A percentile compares a stretch with the other conserved stretches of the same genome.
phyloP scores from a whole-genome alignment of 1,140 invertebrate genomes.

The Gryllus bimaculatus region DNA sequence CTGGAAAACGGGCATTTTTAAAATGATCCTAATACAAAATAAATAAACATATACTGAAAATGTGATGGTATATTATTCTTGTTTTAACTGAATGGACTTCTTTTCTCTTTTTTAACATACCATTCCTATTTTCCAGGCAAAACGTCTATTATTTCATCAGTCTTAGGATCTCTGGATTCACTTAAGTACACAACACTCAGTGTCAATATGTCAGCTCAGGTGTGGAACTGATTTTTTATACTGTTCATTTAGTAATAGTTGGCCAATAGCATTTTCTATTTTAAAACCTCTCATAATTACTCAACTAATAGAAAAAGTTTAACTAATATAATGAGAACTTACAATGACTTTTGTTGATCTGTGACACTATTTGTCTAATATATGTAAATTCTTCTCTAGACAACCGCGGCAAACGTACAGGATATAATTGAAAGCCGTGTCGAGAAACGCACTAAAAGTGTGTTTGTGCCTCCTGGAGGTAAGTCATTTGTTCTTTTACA shows the following conservation, averaged over 20 bases:
- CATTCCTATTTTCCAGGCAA: constrained; percentile 43
- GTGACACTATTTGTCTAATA: not conserved
- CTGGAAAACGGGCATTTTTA: too few species aligned
- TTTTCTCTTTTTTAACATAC: too few species aligned
- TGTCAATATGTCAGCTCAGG: constrained; percentile 75
- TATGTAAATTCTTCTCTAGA: constrained; percentile 33
- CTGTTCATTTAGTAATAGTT: too few species aligned
- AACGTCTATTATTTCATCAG: constrained; percentile 61
- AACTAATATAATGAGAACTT: too few species aligned
- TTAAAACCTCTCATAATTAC: too few species aligned
- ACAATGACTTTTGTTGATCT: not conserved
- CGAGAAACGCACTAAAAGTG: constrained; percentile 74
- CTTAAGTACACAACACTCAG: constrained; percentile 55
- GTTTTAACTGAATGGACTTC: too few species aligned
- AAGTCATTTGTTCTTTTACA: not conserved
- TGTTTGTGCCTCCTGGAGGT: constrained; percentile 61
- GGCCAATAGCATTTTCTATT: too few species aligned
- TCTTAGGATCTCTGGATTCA: constrained; percentile 49
- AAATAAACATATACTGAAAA: too few species aligned
- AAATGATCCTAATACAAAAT: too few species aligned
- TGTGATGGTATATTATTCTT: too few species aligned
- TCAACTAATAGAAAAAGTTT: too few species aligned
- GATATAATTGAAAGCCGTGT: constrained; percentile 67
- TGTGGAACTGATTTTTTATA: constrained; percentile 24
- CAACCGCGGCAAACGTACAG: constrained; percentile 55